Base-by-base conservation (phyloP, 2,113 vertebrate genomes). In the Triplophysa rosa region DNA sequence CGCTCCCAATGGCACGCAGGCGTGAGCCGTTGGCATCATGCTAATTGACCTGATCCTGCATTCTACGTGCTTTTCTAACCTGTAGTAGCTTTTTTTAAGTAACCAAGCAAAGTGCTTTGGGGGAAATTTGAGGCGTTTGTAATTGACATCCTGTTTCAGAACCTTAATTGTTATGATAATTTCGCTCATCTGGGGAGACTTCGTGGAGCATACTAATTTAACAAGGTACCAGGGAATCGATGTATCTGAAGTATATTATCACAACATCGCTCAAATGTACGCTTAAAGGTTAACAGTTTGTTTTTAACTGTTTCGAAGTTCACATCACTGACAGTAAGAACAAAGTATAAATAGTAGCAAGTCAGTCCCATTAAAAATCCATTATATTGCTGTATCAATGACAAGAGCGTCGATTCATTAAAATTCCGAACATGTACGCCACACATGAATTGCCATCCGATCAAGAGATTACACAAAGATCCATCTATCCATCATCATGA, bases 1-100 rank as follows among this genome's bases (percentile, higher is more conserved):
- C 23, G 33, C 67, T 47, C 80, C 76, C 69, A 59, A 58, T 58
- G 80, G 66, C 70, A 42, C 17, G 7, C 61, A 29, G 64, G 23
- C 49, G 71, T 37, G 78, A 54, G 75, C 84, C 78, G 67, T 26
- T n/a, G 17, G 23, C 33, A 59, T n/a, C 23, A 49, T 82, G 77
- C 47, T 84, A 80, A 89, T 82, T 83, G 67, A 40, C 71, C 24
- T 70, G 9, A 54, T 3, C n/a, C 75, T 73, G 64, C 33, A 49
- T 87, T 67, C 81, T 80, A 84, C 76, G 49, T 69, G 74, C 79
- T 80, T 84, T 79, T 62, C 58, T 56, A 73, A 62, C 61, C 58
- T 26, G 21, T 37, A 37, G 33, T 37, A 37, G 74, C 79, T 80
- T 84, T 79, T 79, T 62, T 52, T 56, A 80, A 72, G 72, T 70